Evolutionary conservation across 2,888 invertebrate species (phyloP).

Genomic region (Brenthis daphne): DNA sequence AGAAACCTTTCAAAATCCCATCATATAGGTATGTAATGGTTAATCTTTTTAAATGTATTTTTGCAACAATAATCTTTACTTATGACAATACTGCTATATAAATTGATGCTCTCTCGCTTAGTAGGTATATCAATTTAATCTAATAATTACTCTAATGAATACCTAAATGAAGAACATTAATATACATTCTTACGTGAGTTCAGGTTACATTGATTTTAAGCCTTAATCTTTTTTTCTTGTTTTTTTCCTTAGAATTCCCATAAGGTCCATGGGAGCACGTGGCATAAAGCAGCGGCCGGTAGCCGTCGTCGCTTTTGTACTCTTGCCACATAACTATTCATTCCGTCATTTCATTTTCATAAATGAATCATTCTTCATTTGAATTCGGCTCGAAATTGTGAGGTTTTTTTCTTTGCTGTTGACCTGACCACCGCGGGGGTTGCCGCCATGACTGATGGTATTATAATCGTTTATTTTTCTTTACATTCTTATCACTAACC

Average conservation of each 20-base stretch:
- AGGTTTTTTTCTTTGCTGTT: conserved; percentile 72
- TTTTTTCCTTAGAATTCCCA: conserved; percentile 29
- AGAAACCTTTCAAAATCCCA: no score
- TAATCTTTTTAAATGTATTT: no score
- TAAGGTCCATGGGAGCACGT: conserved; percentile 43
- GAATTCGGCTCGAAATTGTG: conserved; percentile 69
- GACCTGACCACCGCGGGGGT: conserved; percentile 79
- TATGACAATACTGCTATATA: no score
- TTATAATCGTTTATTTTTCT: conserved; percentile 82
- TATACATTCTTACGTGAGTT: neutral
- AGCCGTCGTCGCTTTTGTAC: conserved; percentile 66
- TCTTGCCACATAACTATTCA: conserved; percentile 68
- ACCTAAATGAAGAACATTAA: conserved; percentile 15
- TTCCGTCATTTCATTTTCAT: conserved; percentile 81
- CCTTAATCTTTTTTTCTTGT: conserved; percentile 17
- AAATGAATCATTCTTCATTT: conserved; percentile 81
- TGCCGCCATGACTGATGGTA: conserved; percentile 74
- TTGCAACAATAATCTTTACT: no score
- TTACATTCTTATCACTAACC: conserved; percentile 75
- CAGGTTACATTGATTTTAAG: neutral
- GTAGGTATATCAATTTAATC: no score
- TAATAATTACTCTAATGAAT: no score
- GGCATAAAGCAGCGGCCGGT: conserved; percentile 67
- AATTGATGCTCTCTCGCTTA: no score
- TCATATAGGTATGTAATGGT: no score